Evolutionary conservation across 2,113 vertebrate species (phyloP), one percentile per base, ranked within the genome.

Genomic region (Lepus americanus): DNA sequence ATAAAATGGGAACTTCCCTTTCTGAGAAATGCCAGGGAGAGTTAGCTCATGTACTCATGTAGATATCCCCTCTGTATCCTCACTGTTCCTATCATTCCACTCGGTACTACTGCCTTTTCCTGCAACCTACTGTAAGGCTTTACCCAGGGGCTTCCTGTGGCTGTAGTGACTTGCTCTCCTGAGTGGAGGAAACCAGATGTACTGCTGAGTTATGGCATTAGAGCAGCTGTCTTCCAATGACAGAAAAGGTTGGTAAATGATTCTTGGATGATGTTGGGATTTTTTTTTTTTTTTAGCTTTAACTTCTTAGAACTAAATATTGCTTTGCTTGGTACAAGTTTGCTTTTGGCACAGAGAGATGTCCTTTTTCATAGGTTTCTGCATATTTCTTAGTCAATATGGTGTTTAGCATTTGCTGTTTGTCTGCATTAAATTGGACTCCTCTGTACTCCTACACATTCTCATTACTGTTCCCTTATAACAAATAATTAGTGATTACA

Each of bases 231-330:
- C 51, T 31, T 74, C 8, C 27, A 6, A 9, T 29, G 36, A 70
- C 19, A n/a, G 76, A 20, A 55, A 53, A 11, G 2, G 19, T 10
- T 44, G 9, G 4, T 27, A 4, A 20, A 27, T 5, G 17, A 13
- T 63, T 76, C 69, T 92, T 44, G 53, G 61, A 72, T 63, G n/a
- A 51, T 64, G 12, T 44, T 74, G 70, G 44, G 6, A 84, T 49
- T 96, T 49, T 96, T 84, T 67, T 44, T 44, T 96, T 49, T 96
- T 84, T 67, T 44, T 44, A 44, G 44, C 44, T 44, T 79, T 79
- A 92, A 9, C 25, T 73, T 80, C 16, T n/a, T 20, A 67, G 59
- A 89, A 69, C 69, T 49, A 44, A 74, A 20, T 39, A 31, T 61
- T 59, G 89, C 66, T 92, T 73, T 67, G 11, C 59, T 85, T 74